A percentile compares a stretch with the other conserved stretches of the same genome.
phyloP scores from a whole-genome alignment of 1,140 invertebrate species.

The Aporrectodea caliginosa region DNA sequence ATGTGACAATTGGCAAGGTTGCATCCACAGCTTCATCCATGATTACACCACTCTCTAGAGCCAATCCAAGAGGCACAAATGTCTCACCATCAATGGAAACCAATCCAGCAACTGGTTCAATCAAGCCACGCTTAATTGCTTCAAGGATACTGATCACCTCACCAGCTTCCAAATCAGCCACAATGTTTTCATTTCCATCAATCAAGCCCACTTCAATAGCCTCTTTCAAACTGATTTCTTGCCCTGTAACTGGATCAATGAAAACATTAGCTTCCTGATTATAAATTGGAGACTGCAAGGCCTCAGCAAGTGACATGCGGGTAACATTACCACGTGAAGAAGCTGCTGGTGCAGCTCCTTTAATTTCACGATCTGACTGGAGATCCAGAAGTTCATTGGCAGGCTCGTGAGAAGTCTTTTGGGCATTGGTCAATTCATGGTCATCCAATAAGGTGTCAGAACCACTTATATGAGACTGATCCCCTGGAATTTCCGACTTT shows the following conservation, averaged over 20 bases:
- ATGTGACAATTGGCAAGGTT: no score
- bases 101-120: slow-evolving; percentile 69
- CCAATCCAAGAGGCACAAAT: slow-evolving; percentile 6
- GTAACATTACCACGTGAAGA: no score
- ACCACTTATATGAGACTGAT: no score
- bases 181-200: slow-evolving; percentile 60
- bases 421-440: no score
- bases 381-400: no score
- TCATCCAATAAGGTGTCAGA: no score
- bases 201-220: slow-evolving; percentile 42
- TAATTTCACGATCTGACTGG: no score
- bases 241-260: slow-evolving; percentile 30
- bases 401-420: no score
- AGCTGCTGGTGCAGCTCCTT: no score
- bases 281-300: slow-evolving; percentile 13
- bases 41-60: slow-evolving; percentile 12
- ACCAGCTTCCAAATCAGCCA: slow-evolving; percentile 73
- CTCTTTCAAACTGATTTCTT: slow-evolving; percentile 41
- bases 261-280: slow-evolving; percentile 12
- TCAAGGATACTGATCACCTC: slow-evolving; percentile 81
- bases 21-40: background rate
- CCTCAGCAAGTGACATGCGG: slow-evolving; percentile 5
- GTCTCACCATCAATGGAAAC: slow-evolving; percentile 46
- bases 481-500: no score
- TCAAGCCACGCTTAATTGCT: slow-evolving; percentile 70